Base-by-base conservation (phyloP, 1,140 invertebrate species). In the Dreissena rostriformis region DNA sequence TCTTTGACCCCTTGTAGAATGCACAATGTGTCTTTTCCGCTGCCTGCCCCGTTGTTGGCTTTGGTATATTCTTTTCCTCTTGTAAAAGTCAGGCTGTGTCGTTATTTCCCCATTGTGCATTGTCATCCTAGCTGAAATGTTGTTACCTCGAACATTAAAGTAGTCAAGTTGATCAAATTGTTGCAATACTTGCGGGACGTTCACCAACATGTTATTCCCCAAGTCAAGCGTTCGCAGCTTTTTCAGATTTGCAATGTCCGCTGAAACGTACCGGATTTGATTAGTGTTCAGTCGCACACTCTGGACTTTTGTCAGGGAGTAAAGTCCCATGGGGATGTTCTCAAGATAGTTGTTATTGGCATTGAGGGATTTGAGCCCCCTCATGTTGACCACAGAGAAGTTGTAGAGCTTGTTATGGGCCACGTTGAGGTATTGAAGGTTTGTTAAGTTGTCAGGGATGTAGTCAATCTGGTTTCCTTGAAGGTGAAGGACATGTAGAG, bases 391-490 rank as follows among this genome's bases (percentile, higher is more conserved):
- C n/a, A 93, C 85, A 15, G 91, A 88, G 29, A 92, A 90, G 26
- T 85, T 88, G 15, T 84, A 84, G 2, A 93, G 82, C 19, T 89
- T 75, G 74, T 93, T 92, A 12, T 89, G 67, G 10, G 91, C 66
- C 6, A 92, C 66, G 80, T 92, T 92, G 4, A 92, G 87, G 71
- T 90, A 90, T n/a, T 88, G 85, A 1, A 93, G 80, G 29, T 87
- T 86, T 12, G 39, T 71, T 29, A 92, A 89, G 8, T 74, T 68
- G 29, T 89, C 82, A 17, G 91, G 88, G 22, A 93, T 71, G 22
- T 83, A 63, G 12, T 84, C 65, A 0, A 93, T 86, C 15, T 77
- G n/a, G 76, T 93, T 93, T 12, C 81, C 80, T 53, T 92, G 89
- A 15, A 90, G 65, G 29, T 91, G 89, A 7, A 93, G 86, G 14